Conservation (phyloP, 1,140 invertebrate species). For the Lasaia peninsularis region DNA sequence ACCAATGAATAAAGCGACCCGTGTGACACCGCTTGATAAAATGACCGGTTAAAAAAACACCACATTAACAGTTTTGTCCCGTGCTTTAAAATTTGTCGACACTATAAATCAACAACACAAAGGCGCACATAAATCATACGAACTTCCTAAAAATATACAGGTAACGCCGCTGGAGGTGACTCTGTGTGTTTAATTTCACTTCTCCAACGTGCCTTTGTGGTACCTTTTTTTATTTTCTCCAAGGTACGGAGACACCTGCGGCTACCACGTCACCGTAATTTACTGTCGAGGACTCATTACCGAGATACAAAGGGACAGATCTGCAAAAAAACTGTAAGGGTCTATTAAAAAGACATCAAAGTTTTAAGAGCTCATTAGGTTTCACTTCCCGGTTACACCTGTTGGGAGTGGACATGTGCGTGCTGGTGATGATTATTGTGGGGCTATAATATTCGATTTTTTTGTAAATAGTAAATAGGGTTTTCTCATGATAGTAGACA, state of each 20-base stretch:
- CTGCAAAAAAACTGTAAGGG: slow-evolving; percentile 30
- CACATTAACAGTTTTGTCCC: background rate
- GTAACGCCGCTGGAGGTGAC: background rate
- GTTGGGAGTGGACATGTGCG: slow-evolving; percentile 19
- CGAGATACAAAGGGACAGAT: slow-evolving; percentile 22
- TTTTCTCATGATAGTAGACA: no score
- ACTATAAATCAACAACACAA: background rate
- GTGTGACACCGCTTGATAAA: background rate
- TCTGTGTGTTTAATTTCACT: slow-evolving; percentile 3
- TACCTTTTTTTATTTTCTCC: background rate
- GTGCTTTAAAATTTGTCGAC: background rate
- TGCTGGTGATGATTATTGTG: background rate
- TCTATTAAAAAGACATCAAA: slow-evolving; percentile 60
- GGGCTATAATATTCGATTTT: background rate
- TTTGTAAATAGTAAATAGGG: no score
- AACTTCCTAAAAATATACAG: background rate
- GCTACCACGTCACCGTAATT: slow-evolving; percentile 9
- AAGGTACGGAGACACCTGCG: background rate
- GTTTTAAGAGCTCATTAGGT: slow-evolving; percentile 53
- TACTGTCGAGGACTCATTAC: slow-evolving; percentile 21
- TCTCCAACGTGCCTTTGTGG: background rate
- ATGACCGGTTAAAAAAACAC: background rate
- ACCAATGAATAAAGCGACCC: background rate
- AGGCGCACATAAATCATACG: background rate
- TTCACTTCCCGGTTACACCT: slow-evolving; percentile 30